phyloP scores from a whole-genome alignment of 2,113 vertebrate genomes.

The Brachypodius melanocephalos region DNA sequence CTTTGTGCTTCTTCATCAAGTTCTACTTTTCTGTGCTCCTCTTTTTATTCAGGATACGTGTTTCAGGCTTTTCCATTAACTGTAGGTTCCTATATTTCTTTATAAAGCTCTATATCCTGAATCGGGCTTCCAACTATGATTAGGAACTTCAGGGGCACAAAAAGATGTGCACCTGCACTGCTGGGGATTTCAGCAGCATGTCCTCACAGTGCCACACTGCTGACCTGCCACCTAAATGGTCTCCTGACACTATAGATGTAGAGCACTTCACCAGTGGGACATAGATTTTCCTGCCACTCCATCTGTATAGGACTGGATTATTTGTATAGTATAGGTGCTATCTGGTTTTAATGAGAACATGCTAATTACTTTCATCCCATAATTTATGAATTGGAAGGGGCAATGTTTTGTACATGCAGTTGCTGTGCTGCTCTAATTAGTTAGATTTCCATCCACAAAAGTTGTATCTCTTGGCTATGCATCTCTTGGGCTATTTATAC shows the following conservation, averaged over 20 bases:
- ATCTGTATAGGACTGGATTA: neutral
- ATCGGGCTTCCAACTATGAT: neutral
- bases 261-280: neutral
- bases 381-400: neutral
- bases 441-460: neutral
- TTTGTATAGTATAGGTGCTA: neutral
- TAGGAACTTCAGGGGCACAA: neutral
- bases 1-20: neutral
- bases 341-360: neutral
- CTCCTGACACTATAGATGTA: neutral
- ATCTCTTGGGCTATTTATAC: neutral
- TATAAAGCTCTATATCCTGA: neutral
- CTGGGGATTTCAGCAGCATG: neutral
- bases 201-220: accelerated
- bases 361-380: neutral
- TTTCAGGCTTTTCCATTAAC: neutral
- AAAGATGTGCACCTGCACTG: neutral
- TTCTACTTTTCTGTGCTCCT: neutral
- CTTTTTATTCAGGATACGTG: neutral
- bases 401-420: neutral
- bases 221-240: neutral
- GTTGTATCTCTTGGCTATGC: neutral
- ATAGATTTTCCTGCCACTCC: neutral
- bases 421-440: neutral
- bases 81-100: neutral